Evolutionary conservation across 2,888 invertebrate species (phyloP).

Genomic region (Ochlodes sylvanus): DNA sequence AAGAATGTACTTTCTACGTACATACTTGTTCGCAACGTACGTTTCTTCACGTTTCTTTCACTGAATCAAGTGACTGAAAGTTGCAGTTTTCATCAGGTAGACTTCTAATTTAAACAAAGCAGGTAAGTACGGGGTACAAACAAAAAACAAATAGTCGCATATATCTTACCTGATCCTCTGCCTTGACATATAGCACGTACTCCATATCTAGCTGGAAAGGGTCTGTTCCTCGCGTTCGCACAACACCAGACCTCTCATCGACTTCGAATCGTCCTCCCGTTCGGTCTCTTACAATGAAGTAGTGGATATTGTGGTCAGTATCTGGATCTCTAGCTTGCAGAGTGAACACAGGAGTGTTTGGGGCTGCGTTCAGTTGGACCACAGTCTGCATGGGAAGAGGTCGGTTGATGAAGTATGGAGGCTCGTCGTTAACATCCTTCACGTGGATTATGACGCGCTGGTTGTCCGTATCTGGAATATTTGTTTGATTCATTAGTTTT

Average conservation of each 20-base stretch:
- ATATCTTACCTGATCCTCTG: conserved; percentile 91
- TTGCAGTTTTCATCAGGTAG: too few relatives aligned
- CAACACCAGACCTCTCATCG: conserved; percentile 96
- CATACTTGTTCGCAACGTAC: too few relatives aligned
- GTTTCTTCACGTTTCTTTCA: too few relatives aligned
- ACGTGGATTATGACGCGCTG: conserved; percentile 97
- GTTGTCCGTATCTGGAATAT: conserved; percentile 95
- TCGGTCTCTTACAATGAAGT: conserved; percentile 97
- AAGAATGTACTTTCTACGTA: too few relatives aligned
- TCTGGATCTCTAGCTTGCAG: conserved; percentile 98
- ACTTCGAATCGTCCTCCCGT: conserved; percentile 93
- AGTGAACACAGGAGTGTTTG: conserved; percentile 98
- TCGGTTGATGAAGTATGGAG: conserved; percentile 98
- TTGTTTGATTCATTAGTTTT: not conserved
- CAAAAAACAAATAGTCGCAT: too few relatives aligned
- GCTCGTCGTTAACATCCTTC: conserved; percentile 98
- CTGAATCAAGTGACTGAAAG: too few relatives aligned
- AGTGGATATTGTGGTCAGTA: conserved; percentile 97
- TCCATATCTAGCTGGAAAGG: conserved; percentile 98
- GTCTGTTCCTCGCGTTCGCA: conserved; percentile 95
- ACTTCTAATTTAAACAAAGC: too few relatives aligned
- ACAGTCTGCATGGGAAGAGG: conserved; percentile 99
- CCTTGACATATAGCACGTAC: conserved; percentile 97
- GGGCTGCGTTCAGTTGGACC: conserved; percentile 97
- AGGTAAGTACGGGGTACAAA: too few relatives aligned